Conservation (phyloP, 2,113 vertebrate species). For the Etheostoma cragini region DNA sequence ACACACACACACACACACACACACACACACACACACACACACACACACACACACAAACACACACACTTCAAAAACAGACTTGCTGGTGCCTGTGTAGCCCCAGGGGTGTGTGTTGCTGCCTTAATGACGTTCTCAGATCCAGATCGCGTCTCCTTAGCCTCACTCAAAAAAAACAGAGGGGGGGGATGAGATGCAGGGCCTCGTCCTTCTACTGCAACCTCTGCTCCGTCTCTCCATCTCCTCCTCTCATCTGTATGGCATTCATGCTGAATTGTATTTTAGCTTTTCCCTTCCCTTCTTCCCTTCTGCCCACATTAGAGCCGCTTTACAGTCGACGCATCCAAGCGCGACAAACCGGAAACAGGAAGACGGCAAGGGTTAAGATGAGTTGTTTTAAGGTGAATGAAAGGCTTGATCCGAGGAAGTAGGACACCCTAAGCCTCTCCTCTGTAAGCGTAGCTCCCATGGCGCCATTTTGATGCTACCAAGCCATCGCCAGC, state of each 20-base stretch:
- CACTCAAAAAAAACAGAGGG: neutral
- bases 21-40: slow-evolving; percentile 32
- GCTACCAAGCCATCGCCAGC: no score
- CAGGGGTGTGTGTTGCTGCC: slow-evolving; percentile 71
- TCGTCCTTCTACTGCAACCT: neutral
- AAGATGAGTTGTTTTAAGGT: no score
- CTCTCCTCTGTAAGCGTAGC: no score
- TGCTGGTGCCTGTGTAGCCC: slow-evolving; percentile 81
- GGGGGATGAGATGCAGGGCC: slow-evolving; percentile 31
- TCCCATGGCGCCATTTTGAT: no score
- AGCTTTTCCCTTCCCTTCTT: neutral
- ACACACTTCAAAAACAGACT: slow-evolving; percentile 69
- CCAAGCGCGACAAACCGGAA: no score
- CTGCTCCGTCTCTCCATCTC: neutral
- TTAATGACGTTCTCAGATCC: slow-evolving; percentile 69
- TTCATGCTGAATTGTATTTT: neutral
- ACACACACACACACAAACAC: neutral
- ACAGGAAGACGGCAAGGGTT: no score
- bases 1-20: slow-evolving; percentile 24
- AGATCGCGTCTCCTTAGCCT: slow-evolving; percentile 2
- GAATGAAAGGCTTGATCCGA: no score
- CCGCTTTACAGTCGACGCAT: no score
- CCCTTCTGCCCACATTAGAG: neutral
- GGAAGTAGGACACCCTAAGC: no score
- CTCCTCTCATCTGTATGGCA: neutral